Percentiles rank a stretch among this genome's conserved stretches.
Conservation (phyloP, 2,888 invertebrate genomes). For the Stictocephala bisonia region DNA sequence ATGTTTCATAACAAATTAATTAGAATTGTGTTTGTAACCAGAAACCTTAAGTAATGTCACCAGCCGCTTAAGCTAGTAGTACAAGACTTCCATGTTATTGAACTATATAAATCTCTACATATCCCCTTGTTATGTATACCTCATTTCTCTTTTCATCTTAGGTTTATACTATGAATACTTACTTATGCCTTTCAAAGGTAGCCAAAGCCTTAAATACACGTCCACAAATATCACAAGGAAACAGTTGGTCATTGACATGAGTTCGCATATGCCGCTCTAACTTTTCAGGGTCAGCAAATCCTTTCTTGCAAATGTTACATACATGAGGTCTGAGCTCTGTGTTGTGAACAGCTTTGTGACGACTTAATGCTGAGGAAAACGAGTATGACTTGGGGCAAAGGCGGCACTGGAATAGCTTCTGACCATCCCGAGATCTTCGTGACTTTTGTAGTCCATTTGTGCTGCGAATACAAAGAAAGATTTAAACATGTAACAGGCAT, state of each 20-base stretch:
- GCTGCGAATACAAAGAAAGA: no score
- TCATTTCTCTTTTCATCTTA: no score
- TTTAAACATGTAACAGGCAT: no score
- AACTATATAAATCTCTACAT: no score
- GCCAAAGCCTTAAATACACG: slow-evolving; percentile 54
- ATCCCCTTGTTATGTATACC: no score
- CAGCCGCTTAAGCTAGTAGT: no score
- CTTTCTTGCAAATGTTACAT: slow-evolving; percentile 56
- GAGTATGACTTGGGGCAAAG: slow-evolving; percentile 57
- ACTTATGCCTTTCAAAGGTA: slow-evolving; percentile 54
- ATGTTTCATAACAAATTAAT: no score
- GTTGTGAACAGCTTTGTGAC: slow-evolving; percentile 58
- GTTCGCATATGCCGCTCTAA: slow-evolving; percentile 54
- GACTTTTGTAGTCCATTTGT: slow-evolving; percentile 45
- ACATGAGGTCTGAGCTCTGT: slow-evolving; percentile 55
- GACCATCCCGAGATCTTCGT: slow-evolving; percentile 54
- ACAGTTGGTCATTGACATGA: slow-evolving; percentile 53
- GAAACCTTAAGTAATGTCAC: no score
- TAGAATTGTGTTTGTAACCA: no score
- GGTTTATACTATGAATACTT: no score
- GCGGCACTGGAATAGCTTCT: slow-evolving; percentile 56
- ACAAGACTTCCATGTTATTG: no score
- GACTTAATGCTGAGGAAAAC: slow-evolving; percentile 56
- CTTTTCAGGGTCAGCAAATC: slow-evolving; percentile 56
- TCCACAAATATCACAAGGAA: slow-evolving; percentile 54